Evolutionary conservation across 2,888 invertebrate genomes (phyloP).

Genomic region (Cephalotes varians): DNA sequence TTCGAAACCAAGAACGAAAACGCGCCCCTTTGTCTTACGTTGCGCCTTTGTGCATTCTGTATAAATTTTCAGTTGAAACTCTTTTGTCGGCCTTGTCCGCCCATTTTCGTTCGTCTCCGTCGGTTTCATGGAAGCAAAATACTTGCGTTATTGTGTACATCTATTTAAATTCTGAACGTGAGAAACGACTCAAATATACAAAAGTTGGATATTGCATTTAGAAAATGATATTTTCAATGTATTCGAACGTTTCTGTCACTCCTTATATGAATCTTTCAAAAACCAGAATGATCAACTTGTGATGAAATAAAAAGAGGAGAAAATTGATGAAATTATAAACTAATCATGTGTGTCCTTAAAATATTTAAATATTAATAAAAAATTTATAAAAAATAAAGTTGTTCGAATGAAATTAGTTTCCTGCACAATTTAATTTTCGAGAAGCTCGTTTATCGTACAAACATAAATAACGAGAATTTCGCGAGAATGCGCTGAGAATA

Average conservation of each 20-base stretch:
- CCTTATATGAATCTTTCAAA: not conserved
- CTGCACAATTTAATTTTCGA: not conserved
- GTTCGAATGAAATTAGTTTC: no score
- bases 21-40: constrained; percentile 41
- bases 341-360: no score
- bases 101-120: constrained; percentile 5
- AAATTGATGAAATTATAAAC: not conserved
- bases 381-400: not conserved
- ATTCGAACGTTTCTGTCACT: not conserved
- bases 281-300: not conserved
- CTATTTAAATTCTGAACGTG: constrained; percentile 13
- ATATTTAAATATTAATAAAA: not conserved
- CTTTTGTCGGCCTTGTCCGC: constrained; percentile 18
- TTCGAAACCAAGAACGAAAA: constrained; percentile 46
- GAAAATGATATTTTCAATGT: not conserved
- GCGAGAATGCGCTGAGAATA: not conserved
- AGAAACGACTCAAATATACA: not conserved
- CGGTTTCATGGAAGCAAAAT: constrained; percentile 3
- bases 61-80: constrained; percentile 41
- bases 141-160: constrained; percentile 21
- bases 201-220: not conserved
- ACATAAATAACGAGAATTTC: constrained; percentile 6
- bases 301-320: not conserved
- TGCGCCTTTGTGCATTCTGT: constrained; percentile 43
- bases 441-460: not conserved